Percentiles rank a stretch among this genome's conserved stretches.
phyloP scores from a whole-genome alignment of 2,888 invertebrate genomes.

The Euphydryas editha region DNA sequence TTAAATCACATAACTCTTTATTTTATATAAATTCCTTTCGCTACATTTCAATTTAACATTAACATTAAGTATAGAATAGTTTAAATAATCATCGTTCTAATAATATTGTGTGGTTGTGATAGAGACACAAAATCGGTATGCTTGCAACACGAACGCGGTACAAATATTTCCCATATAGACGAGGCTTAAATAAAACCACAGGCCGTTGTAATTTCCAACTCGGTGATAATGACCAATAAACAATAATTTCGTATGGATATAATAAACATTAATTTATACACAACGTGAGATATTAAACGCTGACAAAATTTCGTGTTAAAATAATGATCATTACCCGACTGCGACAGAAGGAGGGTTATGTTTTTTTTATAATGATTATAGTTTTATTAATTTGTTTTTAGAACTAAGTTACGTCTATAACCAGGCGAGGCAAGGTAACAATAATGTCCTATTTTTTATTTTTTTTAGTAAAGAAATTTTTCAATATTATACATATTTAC shows the following conservation, averaged over 20 bases:
- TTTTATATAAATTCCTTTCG: too few relatives aligned
- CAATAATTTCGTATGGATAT: conserved; percentile 26
- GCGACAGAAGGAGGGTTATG: too few relatives aligned
- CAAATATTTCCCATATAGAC: conserved; percentile 12
- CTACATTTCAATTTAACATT: too few relatives aligned
- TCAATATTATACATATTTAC: too few relatives aligned
- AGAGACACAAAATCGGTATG: background rate
- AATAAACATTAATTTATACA: conserved; percentile 23
- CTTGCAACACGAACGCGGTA: background rate
- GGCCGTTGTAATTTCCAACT: conserved; percentile 17
- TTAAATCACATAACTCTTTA: too few relatives aligned
- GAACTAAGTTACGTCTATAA: too few relatives aligned
- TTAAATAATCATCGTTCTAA: too few relatives aligned
- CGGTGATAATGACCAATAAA: conserved; percentile 29
- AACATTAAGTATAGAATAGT: too few relatives aligned
- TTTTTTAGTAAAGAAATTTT: too few relatives aligned
- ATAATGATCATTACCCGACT: background rate
- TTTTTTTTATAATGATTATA: background rate
- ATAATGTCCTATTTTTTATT: too few relatives aligned
- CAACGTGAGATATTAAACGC: conserved; percentile 21
- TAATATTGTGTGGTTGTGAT: background rate
- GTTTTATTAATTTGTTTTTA: background rate
- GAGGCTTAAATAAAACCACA: conserved; percentile 19
- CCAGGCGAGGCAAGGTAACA: too few relatives aligned
- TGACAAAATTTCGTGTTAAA: conserved; percentile 5